Base-by-base conservation (phyloP, 2,797 vertebrate genomes). In the Zenarchopterus dispar region DNA sequence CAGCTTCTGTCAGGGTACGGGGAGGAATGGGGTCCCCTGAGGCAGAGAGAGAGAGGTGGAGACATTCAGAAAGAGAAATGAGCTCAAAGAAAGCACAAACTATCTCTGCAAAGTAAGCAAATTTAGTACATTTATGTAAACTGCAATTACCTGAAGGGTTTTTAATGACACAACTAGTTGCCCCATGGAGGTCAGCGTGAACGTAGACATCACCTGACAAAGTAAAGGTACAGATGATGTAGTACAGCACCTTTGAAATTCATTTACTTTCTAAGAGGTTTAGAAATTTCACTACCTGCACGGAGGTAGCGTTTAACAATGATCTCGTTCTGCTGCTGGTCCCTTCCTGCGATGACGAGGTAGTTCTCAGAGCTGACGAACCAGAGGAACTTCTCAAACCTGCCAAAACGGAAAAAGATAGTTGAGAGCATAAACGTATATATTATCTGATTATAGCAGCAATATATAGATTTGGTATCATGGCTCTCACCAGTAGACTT, bases 301-400 rank as follows among this genome's bases (percentile, higher is more conserved):
- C 80, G 92, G 41, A 99, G 93, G 67, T 99, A 98, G 5, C 97
- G 93, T 82, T 99, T 99, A 19, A 99, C 98, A 1, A 99, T 98
- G 69, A 99, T 93, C 92, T 99, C 98, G 11, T 99, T 99, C 89
- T 99, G 98, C 81, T 99, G 98, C 83, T 99, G 98, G 77, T 99
- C 98, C 77, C 97, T 90, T 54, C 98, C 98, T 52, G 97, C 97
- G 49, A 99, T 98, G 61, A 98, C 77, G 3, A 99, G 94, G 82
- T 96, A 99, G 82, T 98, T 99, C 90, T 99, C 98, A 1, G 97
- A 97, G 84, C 96, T 99, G 77, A 99, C 93, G 89, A 99, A 99
- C 98, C 98, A 99, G 67, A 99, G 88, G 91, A 99, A 99, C 93
- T 99, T 99, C 89, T 99, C 98, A 93, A 99, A 99, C 98, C 98